Conservation (phyloP, 1,140 invertebrate genomes). For the Saxidomus purpurata region DNA sequence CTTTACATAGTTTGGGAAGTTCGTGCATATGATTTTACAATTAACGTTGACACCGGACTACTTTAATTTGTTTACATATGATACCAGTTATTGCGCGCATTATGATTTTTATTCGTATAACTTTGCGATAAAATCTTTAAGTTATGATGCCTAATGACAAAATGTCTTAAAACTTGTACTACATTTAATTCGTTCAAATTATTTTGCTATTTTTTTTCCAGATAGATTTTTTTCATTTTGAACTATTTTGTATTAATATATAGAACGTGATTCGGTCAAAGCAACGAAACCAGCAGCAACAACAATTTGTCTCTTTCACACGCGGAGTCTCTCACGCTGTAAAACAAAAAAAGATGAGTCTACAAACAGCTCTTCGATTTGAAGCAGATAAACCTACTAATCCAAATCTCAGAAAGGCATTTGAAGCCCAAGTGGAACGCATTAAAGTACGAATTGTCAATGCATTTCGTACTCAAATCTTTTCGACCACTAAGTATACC, state of each 20-base stretch:
- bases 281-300: not conserved
- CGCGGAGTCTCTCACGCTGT: no score
- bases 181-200: no score
- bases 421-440: constrained; percentile 69
- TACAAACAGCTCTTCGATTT: constrained; percentile 69
- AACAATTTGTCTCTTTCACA: no score
- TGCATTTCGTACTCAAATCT: not conserved
- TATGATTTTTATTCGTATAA: not conserved
- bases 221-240: not conserved
- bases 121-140: no score
- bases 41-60: constrained; percentile 1
- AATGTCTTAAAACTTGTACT: no score
- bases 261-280: not conserved
- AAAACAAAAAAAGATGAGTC: constrained; percentile 74
- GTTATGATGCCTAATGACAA: no score
- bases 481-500: no score
- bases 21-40: no score
- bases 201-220: not conserved
- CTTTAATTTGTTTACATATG: constrained; percentile 33
- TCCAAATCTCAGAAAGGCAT: constrained; percentile 70
- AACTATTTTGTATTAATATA: not conserved
- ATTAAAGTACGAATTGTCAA: constrained; percentile 63
- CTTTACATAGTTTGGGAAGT: no score
- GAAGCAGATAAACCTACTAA: constrained; percentile 67
- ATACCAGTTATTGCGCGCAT: constrained; percentile 19